Base-by-base conservation (phyloP, 1,140 invertebrate species). In the Musca vetustissima region DNA sequence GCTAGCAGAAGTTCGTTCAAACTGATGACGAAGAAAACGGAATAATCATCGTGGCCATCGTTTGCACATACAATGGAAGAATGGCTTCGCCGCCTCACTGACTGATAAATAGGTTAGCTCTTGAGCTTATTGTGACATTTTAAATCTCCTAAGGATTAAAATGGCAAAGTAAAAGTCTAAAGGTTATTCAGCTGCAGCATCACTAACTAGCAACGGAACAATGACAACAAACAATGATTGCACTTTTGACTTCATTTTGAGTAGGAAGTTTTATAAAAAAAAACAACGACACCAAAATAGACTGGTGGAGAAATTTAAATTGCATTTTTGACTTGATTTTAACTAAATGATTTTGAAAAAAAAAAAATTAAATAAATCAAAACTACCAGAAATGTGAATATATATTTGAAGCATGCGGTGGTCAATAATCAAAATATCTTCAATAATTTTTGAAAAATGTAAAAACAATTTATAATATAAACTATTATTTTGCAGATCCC, bases 141-240 rank as follows among this genome's bases (percentile, higher is more conserved):
- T 59, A 59, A 59, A 59, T 59, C 55, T 59, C 55, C 55, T 59
- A 59, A 32, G 55, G 25, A 32, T 59, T 59, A 36, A 59, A 59
- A 59, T 59, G 25, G 55, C 55, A 59, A 32, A 59, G 25, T 17
- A 32, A 59, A 59, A 32, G 55, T 59, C 28, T 59, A 59, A 59
- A 59, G 55, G 28, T 59, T 59, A 59, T 49, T 49, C 48, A 49
- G 15, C 2, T 49, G 48, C 48, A 49, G 48, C 48, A 49, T 49
- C 15, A 6, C 15, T n/a, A 15, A 15, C 15, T 49, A 15, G 15
- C 4, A 15, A 15, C 48, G 15, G 17, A n/a, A 49, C 48, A n/a
- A n/a, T n/a, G n/a, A n/a, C n/a, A n/a, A n/a, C n/a, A n/a, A n/a
- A n/a, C n/a, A 49, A 49, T 49, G 17, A n/a, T 49, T 36, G 55